Percentiles rank a stretch among this genome's conserved stretches.
phyloP scores from a whole-genome alignment of 2,113 vertebrate species.

The Sturnus vulgaris region DNA sequence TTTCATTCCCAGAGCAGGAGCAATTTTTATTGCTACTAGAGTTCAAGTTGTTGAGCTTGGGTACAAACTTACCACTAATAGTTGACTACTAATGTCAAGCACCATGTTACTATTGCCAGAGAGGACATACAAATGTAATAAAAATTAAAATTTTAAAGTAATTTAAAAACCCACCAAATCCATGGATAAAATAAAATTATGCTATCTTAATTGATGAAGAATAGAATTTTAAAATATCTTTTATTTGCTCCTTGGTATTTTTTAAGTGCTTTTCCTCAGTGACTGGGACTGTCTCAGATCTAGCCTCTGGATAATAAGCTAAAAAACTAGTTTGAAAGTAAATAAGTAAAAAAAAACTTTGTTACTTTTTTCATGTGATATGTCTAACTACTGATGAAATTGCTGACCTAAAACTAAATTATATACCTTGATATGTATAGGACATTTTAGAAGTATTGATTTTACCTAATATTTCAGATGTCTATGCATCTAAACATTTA shows the following conservation, averaged over 20 bases:
- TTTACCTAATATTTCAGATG: neutral
- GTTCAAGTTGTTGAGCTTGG: neutral
- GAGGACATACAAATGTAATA: neutral
- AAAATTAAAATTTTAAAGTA: neutral
- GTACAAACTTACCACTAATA: neutral
- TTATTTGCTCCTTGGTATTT: neutral
- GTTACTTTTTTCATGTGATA: neutral
- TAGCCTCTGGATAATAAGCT: neutral
- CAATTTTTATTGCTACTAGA: neutral
- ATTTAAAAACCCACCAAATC: neutral
- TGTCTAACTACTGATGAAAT: neutral
- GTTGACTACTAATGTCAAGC: neutral
- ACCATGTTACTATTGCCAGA: neutral
- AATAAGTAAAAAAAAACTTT: neutral
- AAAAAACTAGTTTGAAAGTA: neutral
- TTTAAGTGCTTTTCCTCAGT: neutral
- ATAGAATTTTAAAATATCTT: neutral
- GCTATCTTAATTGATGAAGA: neutral
- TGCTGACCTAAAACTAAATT: neutral
- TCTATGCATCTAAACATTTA: neutral
- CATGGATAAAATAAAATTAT: neutral
- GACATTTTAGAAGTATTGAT: neutral
- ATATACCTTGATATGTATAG: neutral
- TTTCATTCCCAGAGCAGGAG: neutral
- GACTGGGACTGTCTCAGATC: neutral